These are phyloP conservation scores for Chromoteleia sp. DNA, from an alignment of 2,888 invertebrate genomes.

Conservation along the genomic window DNA sequence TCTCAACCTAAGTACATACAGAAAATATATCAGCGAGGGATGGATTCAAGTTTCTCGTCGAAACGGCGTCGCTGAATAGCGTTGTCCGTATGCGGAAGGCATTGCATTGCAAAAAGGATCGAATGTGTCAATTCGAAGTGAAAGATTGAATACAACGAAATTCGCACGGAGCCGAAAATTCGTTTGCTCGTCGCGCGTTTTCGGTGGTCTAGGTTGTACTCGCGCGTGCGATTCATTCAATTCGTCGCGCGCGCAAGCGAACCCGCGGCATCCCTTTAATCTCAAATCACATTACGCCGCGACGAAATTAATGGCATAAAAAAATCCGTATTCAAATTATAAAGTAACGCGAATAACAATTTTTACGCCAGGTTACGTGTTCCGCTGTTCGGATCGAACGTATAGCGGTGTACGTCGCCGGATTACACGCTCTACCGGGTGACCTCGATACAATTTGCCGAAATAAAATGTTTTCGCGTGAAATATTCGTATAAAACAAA, in stretches of 20 bases:
- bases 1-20: conserved; percentile 58
- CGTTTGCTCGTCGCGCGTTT: conserved; percentile 29
- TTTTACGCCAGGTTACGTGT: conserved; percentile 23
- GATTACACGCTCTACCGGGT: background rate
- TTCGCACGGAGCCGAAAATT: conserved; percentile 28
- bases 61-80: conserved; percentile 72
- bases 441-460: conserved; percentile 33
- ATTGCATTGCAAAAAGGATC: conserved; percentile 66
- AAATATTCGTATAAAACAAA: conserved; percentile 33
- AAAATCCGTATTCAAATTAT: conserved; percentile 13
- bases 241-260: conserved; percentile 32
- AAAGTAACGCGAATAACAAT: conserved; percentile 20
- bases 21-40: conserved; percentile 63
- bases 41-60: conserved; percentile 52
- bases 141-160: conserved; percentile 65
- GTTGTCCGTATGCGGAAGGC: conserved; percentile 72
- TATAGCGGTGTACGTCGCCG: no score
- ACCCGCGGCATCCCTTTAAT: conserved; percentile 47
- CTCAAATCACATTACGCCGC: conserved; percentile 42
- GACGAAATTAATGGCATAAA: conserved; percentile 39
- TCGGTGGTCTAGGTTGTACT: no score
- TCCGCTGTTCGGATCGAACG: background rate
- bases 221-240: conserved; percentile 27
- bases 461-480: conserved; percentile 6
- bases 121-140: conserved; percentile 61